Percentiles rank a stretch among this genome's conserved stretches.
phyloP scores from a whole-genome alignment of 2,113 vertebrate species.

The Apeltes quadracus region DNA sequence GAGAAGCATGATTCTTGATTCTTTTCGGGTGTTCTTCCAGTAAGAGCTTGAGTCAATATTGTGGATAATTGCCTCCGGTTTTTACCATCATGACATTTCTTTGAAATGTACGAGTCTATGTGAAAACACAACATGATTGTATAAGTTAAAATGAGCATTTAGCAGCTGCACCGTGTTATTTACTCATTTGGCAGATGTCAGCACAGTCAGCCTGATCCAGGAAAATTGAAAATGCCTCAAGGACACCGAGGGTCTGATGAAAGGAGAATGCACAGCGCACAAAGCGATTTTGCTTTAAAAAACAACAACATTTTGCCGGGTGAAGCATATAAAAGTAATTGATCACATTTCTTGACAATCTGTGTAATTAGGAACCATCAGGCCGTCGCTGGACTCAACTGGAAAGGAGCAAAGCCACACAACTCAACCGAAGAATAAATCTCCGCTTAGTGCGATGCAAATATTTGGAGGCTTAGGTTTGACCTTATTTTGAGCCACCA shows the following conservation, averaged over 20 bases:
- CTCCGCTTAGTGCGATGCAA: background rate
- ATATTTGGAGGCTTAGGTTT: background rate
- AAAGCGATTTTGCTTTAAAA: background rate
- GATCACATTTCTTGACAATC: background rate
- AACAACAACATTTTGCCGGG: background rate
- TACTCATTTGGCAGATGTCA: conserved; percentile 3
- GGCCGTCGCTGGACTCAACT: background rate
- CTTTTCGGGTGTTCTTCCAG: background rate
- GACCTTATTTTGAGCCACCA: background rate
- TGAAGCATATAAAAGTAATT: background rate
- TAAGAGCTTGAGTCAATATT: conserved; percentile 31
- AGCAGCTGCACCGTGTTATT: background rate
- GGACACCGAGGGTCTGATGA: background rate
- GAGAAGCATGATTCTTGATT: conserved; percentile 14
- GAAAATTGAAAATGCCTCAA: background rate
- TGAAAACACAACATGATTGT: conserved; percentile 16
- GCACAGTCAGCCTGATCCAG: background rate
- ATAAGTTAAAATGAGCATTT: conserved; percentile 17
- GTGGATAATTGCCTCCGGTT: conserved; percentile 34
- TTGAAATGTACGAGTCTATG: conserved; percentile 5
- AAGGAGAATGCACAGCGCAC: background rate
- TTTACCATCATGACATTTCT: conserved; percentile 32
- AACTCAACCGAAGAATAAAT: background rate
- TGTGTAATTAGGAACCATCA: background rate
- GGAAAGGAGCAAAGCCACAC: background rate